A percentile compares a stretch with the other conserved stretches of the same genome.
Evolutionary conservation across 2,113 vertebrate genomes (phyloP).

Genomic region (Leucopsar rothschildi): DNA sequence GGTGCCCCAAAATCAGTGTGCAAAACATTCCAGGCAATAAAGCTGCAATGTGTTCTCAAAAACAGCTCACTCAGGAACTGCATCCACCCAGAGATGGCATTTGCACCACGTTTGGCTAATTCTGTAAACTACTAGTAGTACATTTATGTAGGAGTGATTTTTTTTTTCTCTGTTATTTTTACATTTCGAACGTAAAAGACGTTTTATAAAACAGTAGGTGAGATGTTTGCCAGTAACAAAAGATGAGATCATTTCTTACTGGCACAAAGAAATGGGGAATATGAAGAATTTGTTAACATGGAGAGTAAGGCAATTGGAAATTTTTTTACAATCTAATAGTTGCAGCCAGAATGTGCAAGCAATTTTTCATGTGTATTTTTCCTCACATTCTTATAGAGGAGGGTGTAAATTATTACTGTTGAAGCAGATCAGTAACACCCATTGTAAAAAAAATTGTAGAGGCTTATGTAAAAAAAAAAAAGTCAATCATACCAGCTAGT

Average conservation of each 20-base stretch:
- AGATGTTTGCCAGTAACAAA: conserved; percentile 10
- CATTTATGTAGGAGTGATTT: background rate
- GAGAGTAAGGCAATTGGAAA: conserved; percentile 19
- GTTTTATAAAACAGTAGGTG: conserved; percentile 20
- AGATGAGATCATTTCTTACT: conserved; percentile 48
- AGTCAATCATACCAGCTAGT: background rate
- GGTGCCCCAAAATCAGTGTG: background rate
- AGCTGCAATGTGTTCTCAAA: background rate
- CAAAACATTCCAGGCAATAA: background rate
- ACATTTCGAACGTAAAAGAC: background rate
- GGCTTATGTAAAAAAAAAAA: background rate
- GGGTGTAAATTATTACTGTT: background rate
- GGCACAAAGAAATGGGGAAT: conserved; percentile 43
- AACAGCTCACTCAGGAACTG: background rate
- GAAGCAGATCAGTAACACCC: background rate
- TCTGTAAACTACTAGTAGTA: background rate
- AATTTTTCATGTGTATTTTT: conserved; percentile 22
- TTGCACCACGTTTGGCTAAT: background rate
- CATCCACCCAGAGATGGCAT: background rate
- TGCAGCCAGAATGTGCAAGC: conserved; percentile 20
- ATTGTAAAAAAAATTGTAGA: background rate
- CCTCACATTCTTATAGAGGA: background rate
- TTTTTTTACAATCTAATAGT: conserved; percentile 7
- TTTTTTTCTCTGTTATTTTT: background rate
- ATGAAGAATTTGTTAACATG: conserved; percentile 21